These are phyloP conservation scores for Parnassius orleans DNA, from an alignment of 2,888 invertebrate species.

Conservation along the genomic window DNA sequence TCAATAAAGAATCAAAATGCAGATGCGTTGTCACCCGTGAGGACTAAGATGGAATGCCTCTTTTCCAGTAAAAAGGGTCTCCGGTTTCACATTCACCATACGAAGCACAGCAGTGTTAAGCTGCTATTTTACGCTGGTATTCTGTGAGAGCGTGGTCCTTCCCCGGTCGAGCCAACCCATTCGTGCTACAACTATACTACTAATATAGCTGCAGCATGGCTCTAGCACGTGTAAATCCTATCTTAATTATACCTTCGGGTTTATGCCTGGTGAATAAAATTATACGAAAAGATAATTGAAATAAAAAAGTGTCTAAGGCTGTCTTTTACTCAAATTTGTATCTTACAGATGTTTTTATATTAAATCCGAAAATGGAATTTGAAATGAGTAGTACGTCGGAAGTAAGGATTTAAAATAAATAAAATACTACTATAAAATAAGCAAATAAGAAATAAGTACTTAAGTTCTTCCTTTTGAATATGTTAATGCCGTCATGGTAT, in stretches of 20 bases:
- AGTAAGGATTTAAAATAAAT: not conserved
- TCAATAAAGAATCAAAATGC: too few species aligned
- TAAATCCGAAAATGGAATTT: conserved; percentile 5
- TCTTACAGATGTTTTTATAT: conserved; percentile 10
- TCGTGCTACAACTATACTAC: too few species aligned
- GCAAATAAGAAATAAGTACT: not conserved
- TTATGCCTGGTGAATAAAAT: conserved; percentile 3
- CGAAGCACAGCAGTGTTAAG: too few species aligned
- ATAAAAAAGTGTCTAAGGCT: conserved; percentile 6
- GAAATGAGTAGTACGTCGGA: not conserved
- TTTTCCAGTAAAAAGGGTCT: too few species aligned
- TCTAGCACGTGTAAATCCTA: too few species aligned
- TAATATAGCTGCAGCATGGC: too few species aligned
- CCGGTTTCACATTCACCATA: too few species aligned
- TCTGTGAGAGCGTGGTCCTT: too few species aligned
- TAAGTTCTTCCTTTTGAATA: not conserved
- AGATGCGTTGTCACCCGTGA: too few species aligned
- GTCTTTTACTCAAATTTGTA: conserved; percentile 8
- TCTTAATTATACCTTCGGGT: not conserved
- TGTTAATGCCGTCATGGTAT: not conserved
- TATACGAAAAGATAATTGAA: conserved; percentile 18
- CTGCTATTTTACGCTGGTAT: too few species aligned
- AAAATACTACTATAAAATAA: not conserved
- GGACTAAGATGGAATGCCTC: too few species aligned
- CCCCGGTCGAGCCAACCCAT: too few species aligned